A percentile compares a stretch with the other conserved stretches of the same genome.
phyloP scores from a whole-genome alignment of 2,888 invertebrate genomes.

The Acanthopleura granulata region DNA sequence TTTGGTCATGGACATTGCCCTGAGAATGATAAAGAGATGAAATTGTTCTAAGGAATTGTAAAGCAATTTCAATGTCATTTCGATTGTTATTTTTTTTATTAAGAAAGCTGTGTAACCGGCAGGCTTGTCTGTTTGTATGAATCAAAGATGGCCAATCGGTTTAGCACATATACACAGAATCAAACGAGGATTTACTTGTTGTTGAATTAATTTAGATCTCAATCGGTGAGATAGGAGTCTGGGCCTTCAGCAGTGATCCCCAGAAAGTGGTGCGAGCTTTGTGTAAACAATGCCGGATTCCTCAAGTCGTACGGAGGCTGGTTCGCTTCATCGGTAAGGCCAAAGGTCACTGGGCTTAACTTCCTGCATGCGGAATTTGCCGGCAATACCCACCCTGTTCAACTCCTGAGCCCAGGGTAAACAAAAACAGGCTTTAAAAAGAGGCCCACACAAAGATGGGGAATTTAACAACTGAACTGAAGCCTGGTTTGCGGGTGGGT shows the following conservation, averaged over 20 bases:
- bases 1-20: too few species aligned
- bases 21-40: too few species aligned
- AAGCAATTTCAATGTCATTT: too few species aligned
- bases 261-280: conserved; percentile 68
- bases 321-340: conserved; percentile 68
- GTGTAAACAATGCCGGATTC: conserved; percentile 66
- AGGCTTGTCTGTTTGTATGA: too few species aligned
- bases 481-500: too few species aligned
- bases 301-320: conserved; percentile 68
- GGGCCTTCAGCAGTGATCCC: conserved; percentile 69
- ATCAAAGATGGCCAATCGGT: too few species aligned
- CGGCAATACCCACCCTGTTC: background rate
- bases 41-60: too few species aligned
- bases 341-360: background rate
- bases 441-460: background rate
- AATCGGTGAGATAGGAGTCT: conserved; percentile 70
- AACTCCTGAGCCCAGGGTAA: background rate
- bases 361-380: background rate
- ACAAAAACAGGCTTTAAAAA: background rate
- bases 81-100: too few species aligned
- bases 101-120: too few species aligned
- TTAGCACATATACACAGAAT: background rate
- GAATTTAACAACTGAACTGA: background rate
- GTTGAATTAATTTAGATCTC: conserved; percentile 57
- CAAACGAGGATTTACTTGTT: conserved; percentile 5